Evolutionary conservation across 2,113 vertebrate genomes (phyloP).

Genomic region (Sitta europaea): DNA sequence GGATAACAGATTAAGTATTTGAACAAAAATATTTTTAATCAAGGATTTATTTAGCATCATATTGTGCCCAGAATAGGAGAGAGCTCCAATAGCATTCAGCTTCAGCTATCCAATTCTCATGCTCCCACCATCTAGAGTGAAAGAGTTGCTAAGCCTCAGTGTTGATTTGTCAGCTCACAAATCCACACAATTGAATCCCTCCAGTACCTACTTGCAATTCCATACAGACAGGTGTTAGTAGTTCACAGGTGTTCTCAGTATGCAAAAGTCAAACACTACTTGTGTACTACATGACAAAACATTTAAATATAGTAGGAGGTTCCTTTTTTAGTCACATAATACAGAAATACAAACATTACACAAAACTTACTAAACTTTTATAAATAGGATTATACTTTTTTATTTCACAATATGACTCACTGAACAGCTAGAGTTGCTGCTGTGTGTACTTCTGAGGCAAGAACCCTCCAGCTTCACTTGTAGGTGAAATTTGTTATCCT

Average conservation of each 20-base stretch:
- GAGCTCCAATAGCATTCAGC: background rate
- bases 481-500: background rate
- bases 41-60: background rate
- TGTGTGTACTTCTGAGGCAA: background rate
- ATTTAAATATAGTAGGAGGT: background rate
- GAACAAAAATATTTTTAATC: background rate
- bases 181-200: background rate
- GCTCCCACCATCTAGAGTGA: background rate
- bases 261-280: background rate
- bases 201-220: background rate
- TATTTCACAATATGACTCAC: background rate
- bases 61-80: background rate
- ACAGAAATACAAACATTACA: background rate
- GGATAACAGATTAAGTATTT: background rate
- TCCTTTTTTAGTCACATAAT: background rate
- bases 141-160: background rate
- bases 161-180: background rate
- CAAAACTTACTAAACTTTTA: background rate
- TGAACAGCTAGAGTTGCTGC: background rate
- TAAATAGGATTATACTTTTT: background rate
- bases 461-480: background rate
- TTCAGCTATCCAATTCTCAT: background rate
- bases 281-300: background rate
- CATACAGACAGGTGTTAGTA: background rate
- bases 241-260: background rate